Base-by-base conservation (phyloP, 2,113 vertebrate genomes). In the Brachyhypopomus occidentalis region DNA sequence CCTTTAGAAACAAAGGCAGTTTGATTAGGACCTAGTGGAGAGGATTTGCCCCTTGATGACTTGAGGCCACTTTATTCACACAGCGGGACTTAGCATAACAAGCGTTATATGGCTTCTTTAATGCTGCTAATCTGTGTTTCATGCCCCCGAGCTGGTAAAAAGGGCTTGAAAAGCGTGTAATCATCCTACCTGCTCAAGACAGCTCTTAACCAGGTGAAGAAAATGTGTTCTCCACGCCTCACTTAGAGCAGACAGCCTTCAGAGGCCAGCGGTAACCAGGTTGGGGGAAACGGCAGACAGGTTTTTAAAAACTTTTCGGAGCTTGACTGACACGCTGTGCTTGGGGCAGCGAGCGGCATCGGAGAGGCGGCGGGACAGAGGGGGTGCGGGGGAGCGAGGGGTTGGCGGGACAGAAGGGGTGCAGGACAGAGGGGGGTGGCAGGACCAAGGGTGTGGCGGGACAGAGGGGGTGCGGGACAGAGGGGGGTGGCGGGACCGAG, bases 141-240 rank as follows among this genome's bases (percentile, higher is more conserved):
- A 79, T 66, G 71, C 72, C 72, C 63, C 63, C 4, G 12, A 71
- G 72, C 64, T 76, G 64, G 38, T 52, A 52, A 72, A 71, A 58
- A 63, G 72, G 41, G 66, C 41, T 58, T 52, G 74, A 70, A 45
- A 63, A 79, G 78, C 72, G 56, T 79, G 72, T 79, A 79, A 83
- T 83, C 45, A 74, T 77, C 62, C 27, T 84, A 84, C 72, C 83
- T 84, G 78, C 34, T 56, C 30, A 66, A 38, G 36, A 30, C 70
- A 14, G 60, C 67, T 79, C 30, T 11, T 8, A 67, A 62, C 45
- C 75, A 77, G 75, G 34, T 83, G 75, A 64, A 41, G 81, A 30
- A 55, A 78, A 73, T 58, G 67, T 78, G 78, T 23, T 72, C 36
- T 82, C 56, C 66, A 63, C 70, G 36, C 58, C 14, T 59, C 36